Evolutionary conservation across 2,888 invertebrate genomes (phyloP), one percentile per base, ranked within the genome.

Genomic region (Thumatha senex): DNA sequence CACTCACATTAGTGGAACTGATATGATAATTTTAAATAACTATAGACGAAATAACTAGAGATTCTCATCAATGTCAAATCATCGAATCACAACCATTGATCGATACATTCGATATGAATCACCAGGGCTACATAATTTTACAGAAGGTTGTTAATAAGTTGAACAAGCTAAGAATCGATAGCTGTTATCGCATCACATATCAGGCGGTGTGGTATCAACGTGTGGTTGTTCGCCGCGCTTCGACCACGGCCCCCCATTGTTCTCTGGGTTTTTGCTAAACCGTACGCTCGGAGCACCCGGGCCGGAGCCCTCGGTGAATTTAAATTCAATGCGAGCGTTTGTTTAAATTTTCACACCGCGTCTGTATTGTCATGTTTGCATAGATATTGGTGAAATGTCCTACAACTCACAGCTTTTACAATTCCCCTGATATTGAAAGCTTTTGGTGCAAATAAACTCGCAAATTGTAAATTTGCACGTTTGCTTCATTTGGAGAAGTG

Each of bases 281-380:
- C 70, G 61, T 66, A 66, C 72, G 71, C 63, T 24, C 18, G 18
- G 18, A 24, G 18, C 5, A 11, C 31, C 69, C 48, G 69, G 57
- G 65, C 69, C 48, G 69, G 57, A 66, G 68, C 69, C 74, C 71
- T 65, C 62, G 69, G 71, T 70, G 80, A 75, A 82, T 82, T 78
- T 80, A 81, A 82, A 82, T 80, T 82, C 76, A 76, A 79, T 76
- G 72, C 66, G 68, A 70, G 56, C 72, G 73, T 77, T 80, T 75
- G 77, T 78, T 81, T 78, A 77, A 79, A 78, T 77, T 79, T 82
- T 80, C 76, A 77, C 74, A 72, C 69, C 59, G 73, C 70, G 67
- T 65, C 63, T 60, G 54, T 56, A 69, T 60, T 67, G 67, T 64
- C 66, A 65, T 68, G 67, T 55, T 70, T 60, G 67, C 66, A 63